A percentile compares a stretch with the other conserved stretches of the same genome.
Conservation (phyloP, 2,113 vertebrate species). For the Platysternon megacephalum region DNA sequence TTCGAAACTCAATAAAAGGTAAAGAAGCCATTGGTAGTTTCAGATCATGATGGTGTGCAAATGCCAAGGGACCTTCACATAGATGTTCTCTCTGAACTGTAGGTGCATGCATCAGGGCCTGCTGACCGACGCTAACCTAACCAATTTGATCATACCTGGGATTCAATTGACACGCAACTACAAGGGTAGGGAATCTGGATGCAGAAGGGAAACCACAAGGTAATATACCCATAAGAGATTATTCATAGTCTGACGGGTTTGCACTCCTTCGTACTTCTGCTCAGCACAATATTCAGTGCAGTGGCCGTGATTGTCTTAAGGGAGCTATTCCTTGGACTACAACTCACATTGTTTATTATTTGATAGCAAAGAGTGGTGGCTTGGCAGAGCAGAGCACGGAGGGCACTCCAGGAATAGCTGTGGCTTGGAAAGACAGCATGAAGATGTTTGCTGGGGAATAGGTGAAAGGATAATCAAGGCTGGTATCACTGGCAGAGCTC, state of each 20-base stretch:
- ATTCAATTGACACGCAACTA: neutral
- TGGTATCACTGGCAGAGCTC: neutral
- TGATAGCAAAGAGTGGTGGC: neutral
- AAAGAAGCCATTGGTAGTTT: fast-evolving
- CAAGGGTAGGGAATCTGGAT: neutral
- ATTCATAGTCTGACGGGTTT: neutral
- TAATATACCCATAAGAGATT: neutral
- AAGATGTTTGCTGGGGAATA: neutral
- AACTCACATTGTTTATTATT: neutral
- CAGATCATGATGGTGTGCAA: fast-evolving
- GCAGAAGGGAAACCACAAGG: neutral
- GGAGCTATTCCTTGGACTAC: neutral
- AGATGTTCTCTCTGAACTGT: neutral
- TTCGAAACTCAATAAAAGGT: fast-evolving
- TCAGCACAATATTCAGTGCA: neutral
- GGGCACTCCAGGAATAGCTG: neutral
- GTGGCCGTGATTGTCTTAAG: neutral
- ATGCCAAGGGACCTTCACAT: fast-evolving
- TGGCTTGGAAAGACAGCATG: neutral
- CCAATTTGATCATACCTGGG: neutral
- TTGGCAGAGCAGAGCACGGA: neutral
- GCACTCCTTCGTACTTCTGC: neutral
- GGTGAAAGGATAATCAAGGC: neutral
- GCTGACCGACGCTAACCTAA: neutral
- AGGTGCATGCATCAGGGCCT: neutral